phyloP scores from a whole-genome alignment of 2,888 invertebrate genomes.

The Ochropacha duplaris region DNA sequence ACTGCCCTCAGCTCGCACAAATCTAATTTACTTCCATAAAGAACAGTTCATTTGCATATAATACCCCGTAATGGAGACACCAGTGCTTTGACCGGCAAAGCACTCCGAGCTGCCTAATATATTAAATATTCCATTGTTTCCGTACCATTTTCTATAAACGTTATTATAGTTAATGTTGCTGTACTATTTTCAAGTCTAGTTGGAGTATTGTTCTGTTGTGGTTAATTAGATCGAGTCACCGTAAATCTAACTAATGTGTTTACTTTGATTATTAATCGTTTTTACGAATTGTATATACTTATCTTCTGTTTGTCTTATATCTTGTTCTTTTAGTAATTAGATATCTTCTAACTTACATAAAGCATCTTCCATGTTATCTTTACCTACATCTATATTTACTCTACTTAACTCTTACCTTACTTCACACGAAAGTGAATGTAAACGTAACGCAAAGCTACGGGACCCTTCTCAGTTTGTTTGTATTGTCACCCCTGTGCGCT shows the following conservation, averaged over 20 bases:
- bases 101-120: conserved; percentile 13
- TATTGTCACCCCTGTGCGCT: conserved; percentile 21
- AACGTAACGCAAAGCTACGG: conserved; percentile 13
- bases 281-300: too few relatives aligned
- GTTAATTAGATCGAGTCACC: not conserved
- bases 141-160: conserved; percentile 10
- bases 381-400: not conserved
- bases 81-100: conserved; percentile 19
- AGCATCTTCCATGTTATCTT: not conserved
- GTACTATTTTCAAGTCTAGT: not conserved
- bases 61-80: conserved; percentile 48
- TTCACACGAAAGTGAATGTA: conserved; percentile 15
- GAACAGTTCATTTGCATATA: conserved; percentile 58
- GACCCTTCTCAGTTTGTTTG: conserved; percentile 37
- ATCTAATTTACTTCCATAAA: conserved; percentile 52
- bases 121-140: conserved; percentile 18
- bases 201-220: not conserved
- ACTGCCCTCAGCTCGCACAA: conserved; percentile 31
- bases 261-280: too few relatives aligned
- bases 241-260: not conserved
- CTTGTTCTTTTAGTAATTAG: too few relatives aligned
- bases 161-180: not conserved
- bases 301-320: too few relatives aligned
- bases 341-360: not conserved
- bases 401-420: not conserved